These are phyloP conservation scores for Abscondita cerata DNA, from an alignment of 2,888 invertebrate genomes.

Conservation along the genomic window DNA sequence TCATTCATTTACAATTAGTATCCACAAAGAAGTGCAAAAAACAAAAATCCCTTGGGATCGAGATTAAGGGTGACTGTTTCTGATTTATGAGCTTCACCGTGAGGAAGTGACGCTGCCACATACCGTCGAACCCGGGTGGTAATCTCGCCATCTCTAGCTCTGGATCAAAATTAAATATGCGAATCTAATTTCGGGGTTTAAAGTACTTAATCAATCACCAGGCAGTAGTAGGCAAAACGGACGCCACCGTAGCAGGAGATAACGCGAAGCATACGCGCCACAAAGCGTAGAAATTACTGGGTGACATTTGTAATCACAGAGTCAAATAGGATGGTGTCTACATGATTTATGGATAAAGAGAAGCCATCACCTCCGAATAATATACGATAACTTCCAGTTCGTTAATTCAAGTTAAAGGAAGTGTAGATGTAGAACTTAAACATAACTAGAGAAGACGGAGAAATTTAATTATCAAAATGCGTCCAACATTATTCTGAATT, in stretches of 20 bases:
- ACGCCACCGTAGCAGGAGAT: constrained; percentile 40
- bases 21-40: constrained; percentile 38
- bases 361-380: constrained; percentile 52
- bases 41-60: constrained; percentile 49
- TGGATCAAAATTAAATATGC: constrained; percentile 57
- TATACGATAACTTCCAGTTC: constrained; percentile 52
- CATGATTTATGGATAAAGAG: constrained; percentile 54
- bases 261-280: constrained; percentile 40
- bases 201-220: constrained; percentile 58
- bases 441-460: constrained; percentile 38
- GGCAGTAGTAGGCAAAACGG: constrained; percentile 42
- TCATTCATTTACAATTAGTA: constrained; percentile 58
- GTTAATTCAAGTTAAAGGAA: constrained; percentile 42
- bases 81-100: constrained; percentile 56
- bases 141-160: constrained; percentile 46
- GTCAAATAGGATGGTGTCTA: constrained; percentile 52
- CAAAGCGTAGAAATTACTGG: constrained; percentile 50
- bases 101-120: constrained; percentile 53
- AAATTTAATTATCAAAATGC: constrained; percentile 58
- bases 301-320: constrained; percentile 55
- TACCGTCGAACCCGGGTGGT: constrained; percentile 42
- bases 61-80: constrained; percentile 57
- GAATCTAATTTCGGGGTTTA: constrained; percentile 57
- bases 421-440: constrained; percentile 38
- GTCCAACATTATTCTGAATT: constrained; percentile 52